These are phyloP conservation scores for Actinopyga echinites DNA, from an alignment of 53 echinoderm and acorn worm species.

Conservation along the genomic window DNA sequence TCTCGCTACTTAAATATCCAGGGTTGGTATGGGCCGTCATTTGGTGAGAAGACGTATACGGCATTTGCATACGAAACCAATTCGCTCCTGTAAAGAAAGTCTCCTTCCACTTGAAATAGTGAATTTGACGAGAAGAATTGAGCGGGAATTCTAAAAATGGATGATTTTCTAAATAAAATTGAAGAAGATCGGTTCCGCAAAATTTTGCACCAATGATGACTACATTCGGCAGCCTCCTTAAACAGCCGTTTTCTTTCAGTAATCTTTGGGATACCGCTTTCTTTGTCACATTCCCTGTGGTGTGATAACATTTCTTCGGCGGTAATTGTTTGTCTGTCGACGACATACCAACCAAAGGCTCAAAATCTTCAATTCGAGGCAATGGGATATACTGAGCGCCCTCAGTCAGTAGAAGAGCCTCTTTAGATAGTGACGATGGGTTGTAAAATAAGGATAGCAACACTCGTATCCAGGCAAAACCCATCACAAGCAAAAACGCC, in stretches of 20 bases:
- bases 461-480: not conserved
- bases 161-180: slow-evolving; percentile 9
- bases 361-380: slow-evolving; percentile 2
- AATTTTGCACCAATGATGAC: slow-evolving; percentile 7
- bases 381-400: not conserved
- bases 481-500: not conserved
- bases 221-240: not conserved
- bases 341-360: not conserved
- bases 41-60: not conserved
- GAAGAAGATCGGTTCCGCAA: not conserved
- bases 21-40: not conserved
- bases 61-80: not conserved
- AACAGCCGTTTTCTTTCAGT: not conserved
- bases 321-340: not conserved
- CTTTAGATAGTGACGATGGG: not conserved
- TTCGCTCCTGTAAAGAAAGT: not conserved
- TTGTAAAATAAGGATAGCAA: not conserved
- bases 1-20: not conserved
- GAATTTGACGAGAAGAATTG: not conserved
- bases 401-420: not conserved
- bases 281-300: not conserved
- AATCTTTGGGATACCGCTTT: not conserved
- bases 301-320: not conserved
- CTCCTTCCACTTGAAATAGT: not conserved
- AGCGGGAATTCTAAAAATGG: not conserved